Evolutionary conservation across 2,797 vertebrate species (phyloP), one percentile per base, ranked within the genome.

Genomic region (Pterois miles): DNA sequence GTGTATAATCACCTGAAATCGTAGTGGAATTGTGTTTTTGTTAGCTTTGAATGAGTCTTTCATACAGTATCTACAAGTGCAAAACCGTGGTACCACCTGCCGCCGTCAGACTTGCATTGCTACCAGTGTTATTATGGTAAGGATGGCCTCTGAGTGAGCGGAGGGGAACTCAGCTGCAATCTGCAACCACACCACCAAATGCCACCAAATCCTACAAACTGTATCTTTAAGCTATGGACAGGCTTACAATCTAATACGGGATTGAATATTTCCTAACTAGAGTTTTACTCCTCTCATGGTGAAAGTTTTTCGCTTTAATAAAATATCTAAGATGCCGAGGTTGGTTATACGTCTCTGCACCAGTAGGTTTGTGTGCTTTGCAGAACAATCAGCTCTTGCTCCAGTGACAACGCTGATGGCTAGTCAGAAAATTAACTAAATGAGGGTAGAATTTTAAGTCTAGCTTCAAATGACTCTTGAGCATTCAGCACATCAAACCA

Each of bases 371-470:
- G 3, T 27, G 27, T 57, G 29, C 63, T 18, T 50, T 54, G n/a
- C n/a, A n/a, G n/a, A n/a, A n/a, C n/a, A n/a, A n/a, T n/a, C n/a
- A n/a, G n/a, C n/a, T n/a, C n/a, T n/a, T n/a, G 43, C 48, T 52
- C 25, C 23, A 64, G 34, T 54, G 52, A 66, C 57, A 58, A 50
- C 60, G 18, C 13, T 83, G 79, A 84, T 71, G 74, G 34, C 43
- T 33, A 59, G 58, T 71, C 40, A 78, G 11, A 57, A 70, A 76
- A 79, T 71, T 7, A 69, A 69, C 76, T 74, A 78, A 75, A 85
- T 63, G 38, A 81, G 53, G 48, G 64, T 54, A 9, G 10, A 10
- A 52, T 40, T 75, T 65, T 12, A 53, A 65, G 22, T 8, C 8
- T n/a, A 18, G 50, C 31, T 65, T 22, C 27, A 34, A 71, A 78